These are phyloP conservation scores for Hirtodrosophila confusa DNA, from an alignment of 2,888 invertebrate genomes.

Conservation along the genomic window DNA sequence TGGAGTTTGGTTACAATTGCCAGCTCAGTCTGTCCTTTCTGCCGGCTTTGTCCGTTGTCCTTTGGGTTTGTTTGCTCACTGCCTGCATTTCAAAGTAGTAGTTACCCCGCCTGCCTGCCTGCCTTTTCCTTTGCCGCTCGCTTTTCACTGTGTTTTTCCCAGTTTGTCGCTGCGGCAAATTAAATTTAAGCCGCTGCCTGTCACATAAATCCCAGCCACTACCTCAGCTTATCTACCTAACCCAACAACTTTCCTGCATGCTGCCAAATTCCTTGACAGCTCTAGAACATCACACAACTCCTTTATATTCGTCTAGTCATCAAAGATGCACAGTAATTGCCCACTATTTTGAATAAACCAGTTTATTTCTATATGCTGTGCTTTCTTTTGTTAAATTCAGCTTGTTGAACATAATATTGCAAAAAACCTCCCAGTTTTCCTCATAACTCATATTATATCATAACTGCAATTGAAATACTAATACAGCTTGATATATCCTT, in stretches of 20 bases:
- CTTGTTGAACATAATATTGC: no score
- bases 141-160: slow-evolving; percentile 18
- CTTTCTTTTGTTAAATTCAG: no score
- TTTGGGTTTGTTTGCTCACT: slow-evolving; percentile 48
- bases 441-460: no score
- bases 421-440: no score
- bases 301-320: no score
- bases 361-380: no score
- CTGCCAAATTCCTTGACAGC: not conserved
- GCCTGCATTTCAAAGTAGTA: slow-evolving; percentile 61
- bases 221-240: slow-evolving; percentile 14
- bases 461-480: no score
- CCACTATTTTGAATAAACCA: no score
- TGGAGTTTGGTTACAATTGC: slow-evolving; percentile 68
- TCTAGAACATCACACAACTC: no score
- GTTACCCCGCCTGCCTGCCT: slow-evolving; percentile 24
- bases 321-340: no score
- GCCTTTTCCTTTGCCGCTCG: slow-evolving; percentile 12
- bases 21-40: slow-evolving; percentile 14
- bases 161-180: slow-evolving; percentile 41
- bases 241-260: not conserved
- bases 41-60: slow-evolving; percentile 37
- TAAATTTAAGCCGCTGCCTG: slow-evolving; percentile 50
- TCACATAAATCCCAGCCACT: slow-evolving; percentile 36
- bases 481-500: no score